Evolutionary conservation across 2,113 vertebrate species (phyloP).

Genomic region (Aegotheles bennettii): DNA sequence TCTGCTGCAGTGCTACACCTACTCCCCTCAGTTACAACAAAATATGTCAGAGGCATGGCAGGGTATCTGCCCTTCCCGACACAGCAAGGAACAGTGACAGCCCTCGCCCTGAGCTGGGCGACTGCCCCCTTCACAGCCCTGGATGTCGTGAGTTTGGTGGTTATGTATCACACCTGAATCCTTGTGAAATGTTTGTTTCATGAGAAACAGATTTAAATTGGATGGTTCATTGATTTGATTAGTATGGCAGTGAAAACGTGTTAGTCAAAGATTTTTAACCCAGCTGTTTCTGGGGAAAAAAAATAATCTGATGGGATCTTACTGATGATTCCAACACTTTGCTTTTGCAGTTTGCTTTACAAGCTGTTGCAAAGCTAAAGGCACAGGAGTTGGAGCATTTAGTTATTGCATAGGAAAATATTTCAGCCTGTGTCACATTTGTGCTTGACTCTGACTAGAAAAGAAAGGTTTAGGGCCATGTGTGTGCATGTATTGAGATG

Average conservation of each 20-base stretch:
- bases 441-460: background rate
- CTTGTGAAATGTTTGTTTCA: background rate
- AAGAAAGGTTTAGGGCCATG: background rate
- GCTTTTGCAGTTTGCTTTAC: background rate
- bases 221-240: conserved; percentile 33
- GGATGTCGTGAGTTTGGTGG: accelerated
- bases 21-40: background rate
- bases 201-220: conserved; percentile 28
- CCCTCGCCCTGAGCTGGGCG: background rate
- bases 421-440: background rate
- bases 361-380: background rate
- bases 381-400: background rate
- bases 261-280: conserved; percentile 48
- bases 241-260: background rate
- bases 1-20: background rate
- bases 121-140: background rate
- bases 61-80: background rate
- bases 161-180: background rate
- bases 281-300: background rate
- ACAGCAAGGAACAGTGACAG: background rate
- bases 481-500: background rate
- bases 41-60: background rate
- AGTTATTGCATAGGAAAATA: background rate
- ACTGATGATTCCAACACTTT: background rate
- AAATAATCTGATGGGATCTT: background rate